A percentile compares a stretch with the other conserved stretches of the same genome.
Conservation (phyloP, 2,113 vertebrate species). For the Hystrix brachyura region DNA sequence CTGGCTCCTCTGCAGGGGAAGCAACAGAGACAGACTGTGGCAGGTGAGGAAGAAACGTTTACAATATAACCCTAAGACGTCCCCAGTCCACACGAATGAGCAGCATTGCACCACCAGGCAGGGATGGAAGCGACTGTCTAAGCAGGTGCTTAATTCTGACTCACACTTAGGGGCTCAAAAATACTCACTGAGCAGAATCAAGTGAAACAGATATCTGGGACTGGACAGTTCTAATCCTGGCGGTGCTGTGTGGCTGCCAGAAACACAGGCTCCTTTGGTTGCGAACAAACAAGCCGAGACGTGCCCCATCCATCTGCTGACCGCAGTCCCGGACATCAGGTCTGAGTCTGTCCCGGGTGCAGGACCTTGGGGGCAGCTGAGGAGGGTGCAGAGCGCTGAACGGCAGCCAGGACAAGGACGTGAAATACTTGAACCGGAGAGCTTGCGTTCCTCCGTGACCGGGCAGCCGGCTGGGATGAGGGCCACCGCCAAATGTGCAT, state of each 20-base stretch:
- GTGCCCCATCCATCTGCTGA: not conserved
- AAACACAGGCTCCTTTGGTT: not conserved
- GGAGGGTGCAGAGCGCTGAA: not conserved
- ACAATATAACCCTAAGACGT: not conserved
- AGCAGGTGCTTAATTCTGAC: not conserved
- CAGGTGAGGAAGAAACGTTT: not conserved
- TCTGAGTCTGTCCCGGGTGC: not conserved
- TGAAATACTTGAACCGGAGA: not conserved
- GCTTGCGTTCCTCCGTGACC: accelerated
- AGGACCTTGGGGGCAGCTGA: not conserved
- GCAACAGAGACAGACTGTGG: not conserved
- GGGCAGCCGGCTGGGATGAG: not conserved
- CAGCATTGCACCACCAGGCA: not conserved
- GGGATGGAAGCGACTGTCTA: not conserved
- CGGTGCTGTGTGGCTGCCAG: not conserved
- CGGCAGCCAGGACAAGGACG: not conserved
- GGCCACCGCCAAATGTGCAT: not conserved
- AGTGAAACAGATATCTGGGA: not conserved
- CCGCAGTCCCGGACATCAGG: not conserved
- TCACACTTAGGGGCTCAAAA: not conserved
- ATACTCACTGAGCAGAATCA: not conserved
- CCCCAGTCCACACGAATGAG: not conserved
- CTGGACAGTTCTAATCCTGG: not conserved
- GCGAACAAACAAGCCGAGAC: not conserved
- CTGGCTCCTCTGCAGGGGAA: not conserved